Evolutionary conservation across 53 echinoderm and acorn worm species (phyloP), one percentile per base, ranked within the genome.

Genomic region (Temnopleurus reevesii): DNA sequence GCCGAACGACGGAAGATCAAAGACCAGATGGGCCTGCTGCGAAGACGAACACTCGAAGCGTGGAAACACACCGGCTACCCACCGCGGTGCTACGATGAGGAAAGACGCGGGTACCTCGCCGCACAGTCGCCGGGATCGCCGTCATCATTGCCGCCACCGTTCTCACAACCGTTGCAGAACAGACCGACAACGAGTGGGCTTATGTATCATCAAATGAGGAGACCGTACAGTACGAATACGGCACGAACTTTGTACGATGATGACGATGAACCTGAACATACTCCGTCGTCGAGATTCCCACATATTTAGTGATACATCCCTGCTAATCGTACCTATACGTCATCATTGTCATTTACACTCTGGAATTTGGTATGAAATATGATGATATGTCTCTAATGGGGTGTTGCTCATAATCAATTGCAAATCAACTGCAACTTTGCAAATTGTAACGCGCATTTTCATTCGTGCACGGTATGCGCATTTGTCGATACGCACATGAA

Each of bases 1-100:
- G 64, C 71, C 8, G 88, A 87, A 51, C 23, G 71, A 25, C 59
- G 71, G 63, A 90, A 51, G 60, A 90, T 90, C 26, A 81, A 63
- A 23, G 90, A 90, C 24, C 55, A 47, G 53, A 90, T 90, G 81
- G 82, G 38, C 26, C 46, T 81, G 46, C n/a, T 82, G 13, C 55
- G 51, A 33, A 55, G 82, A 29, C 59, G 82, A 17, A 60, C 57
- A 18, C 29, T 54, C 21, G 81, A 83, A 21, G 83, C 83, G 1
- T 79, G 79, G 79, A 79, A 79, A 17, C 46, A 71, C 23, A 71
- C 43, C 15, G 71, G 71, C 7, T 71, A 71, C 28, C 71, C 71
- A 71, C 71, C 71, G 8, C 43, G 71, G 4, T 71, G 41, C 15
- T 71, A 38, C 43, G 41, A 71, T 3, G 71, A 71, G 41, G 71